Base-by-base conservation (phyloP, 2,797 vertebrate species). In the Pteropus rufus region DNA sequence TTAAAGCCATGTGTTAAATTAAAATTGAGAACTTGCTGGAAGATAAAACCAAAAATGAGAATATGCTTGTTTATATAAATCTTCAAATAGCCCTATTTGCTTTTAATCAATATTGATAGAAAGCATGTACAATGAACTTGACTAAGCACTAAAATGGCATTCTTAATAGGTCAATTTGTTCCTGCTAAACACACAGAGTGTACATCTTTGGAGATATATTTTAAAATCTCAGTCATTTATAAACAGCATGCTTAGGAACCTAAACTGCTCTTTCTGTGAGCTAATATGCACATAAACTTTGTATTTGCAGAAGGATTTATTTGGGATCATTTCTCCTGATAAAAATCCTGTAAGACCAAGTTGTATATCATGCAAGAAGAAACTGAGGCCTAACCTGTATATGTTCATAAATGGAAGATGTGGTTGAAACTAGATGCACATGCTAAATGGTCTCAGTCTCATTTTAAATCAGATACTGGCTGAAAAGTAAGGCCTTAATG, bases 11-110 rank as follows among this genome's bases (percentile, higher is more conserved):
- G 70, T 89, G 60, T 73, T 93, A 90, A 89, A 91, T 70, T 89
- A 69, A 95, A 95, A 94, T 24, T 81, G 44, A 95, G 64, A 93
- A 89, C 91, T 67, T 94, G 80, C 15, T 92, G 39, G 90, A 93
- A 81, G n/a, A 89, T 64, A 52, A 26, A 95, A 70, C 24, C 19
- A 56, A 21, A 39, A n/a, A 23, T 41, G 15, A 77, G 49, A 64
- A 87, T 65, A 67, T 91, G 67, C 46, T 93, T 81, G 11, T 79
- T 94, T 89, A 85, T 91, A 64, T 19, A 94, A 94, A 94, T 89
- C 56, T 56, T 90, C 85, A 39, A 96, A 79, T 10, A 88, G 19
- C 49, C 16, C 9, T 65, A 54, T 29, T 67, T 87, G 83, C 12
- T 91, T 91, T 88, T 72, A 81, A 92, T 72, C 60, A 91, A 36